phyloP scores from a whole-genome alignment of 2,113 vertebrate species.

The Tricholaema leucomelas region DNA sequence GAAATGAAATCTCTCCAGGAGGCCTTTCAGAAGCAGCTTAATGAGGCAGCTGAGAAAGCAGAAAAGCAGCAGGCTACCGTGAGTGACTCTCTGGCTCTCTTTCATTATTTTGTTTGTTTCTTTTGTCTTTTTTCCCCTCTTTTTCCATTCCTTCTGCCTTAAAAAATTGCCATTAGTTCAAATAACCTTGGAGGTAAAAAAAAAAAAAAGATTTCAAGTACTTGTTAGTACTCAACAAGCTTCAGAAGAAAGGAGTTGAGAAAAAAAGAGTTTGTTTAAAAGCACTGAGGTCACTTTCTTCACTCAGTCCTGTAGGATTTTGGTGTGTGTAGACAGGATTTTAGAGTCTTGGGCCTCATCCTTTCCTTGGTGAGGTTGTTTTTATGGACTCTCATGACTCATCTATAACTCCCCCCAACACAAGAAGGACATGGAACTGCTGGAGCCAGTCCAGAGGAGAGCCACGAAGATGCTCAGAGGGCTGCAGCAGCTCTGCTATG shows the following conservation, averaged over 20 bases:
- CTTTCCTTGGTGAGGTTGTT: background rate
- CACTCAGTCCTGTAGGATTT: background rate
- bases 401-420: background rate
- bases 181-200: background rate
- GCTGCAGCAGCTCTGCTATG: no score
- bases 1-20: conserved; percentile 98
- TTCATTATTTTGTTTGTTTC: background rate
- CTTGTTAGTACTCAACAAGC: background rate
- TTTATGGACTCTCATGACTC: background rate
- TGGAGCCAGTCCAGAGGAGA: no score
- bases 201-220: background rate
- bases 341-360: background rate
- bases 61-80: conserved; percentile 97
- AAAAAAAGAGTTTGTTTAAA: background rate
- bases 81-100: conserved; percentile 70
- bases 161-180: background rate
- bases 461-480: no score
- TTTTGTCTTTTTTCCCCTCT: background rate
- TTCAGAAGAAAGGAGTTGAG: no score
- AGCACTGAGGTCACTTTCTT: fast-evolving
- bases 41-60: conserved; percentile 90
- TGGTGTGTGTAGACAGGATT: background rate
- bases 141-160: background rate
- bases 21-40: conserved; percentile 94
- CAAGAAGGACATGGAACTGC: no score